Evolutionary conservation across 2,113 vertebrate species (phyloP).

Genomic region (Ginglymostoma cirratum): DNA sequence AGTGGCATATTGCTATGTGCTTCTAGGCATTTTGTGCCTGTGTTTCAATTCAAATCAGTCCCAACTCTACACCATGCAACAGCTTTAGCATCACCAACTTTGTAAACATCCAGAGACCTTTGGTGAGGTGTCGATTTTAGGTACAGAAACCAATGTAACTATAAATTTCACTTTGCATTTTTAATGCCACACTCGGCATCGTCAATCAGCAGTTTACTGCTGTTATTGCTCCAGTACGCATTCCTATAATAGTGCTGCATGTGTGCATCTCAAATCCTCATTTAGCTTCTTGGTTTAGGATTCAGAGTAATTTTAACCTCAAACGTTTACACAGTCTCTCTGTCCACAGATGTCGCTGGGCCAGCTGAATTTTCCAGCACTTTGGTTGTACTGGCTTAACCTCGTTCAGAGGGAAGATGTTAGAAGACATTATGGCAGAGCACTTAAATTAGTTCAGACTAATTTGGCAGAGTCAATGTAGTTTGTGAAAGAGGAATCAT

Average conservation of each 20-base stretch:
- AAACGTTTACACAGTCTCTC: no score
- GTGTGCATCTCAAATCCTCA: not conserved
- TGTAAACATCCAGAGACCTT: not conserved
- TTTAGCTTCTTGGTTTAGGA: not conserved
- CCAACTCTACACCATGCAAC: not conserved
- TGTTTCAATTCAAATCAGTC: not conserved
- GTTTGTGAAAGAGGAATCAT: no score
- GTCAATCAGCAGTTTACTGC: not conserved
- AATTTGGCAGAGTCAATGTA: no score
- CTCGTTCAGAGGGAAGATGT: no score
- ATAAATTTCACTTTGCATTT: not conserved
- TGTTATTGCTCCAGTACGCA: not conserved
- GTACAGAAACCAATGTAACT: not conserved
- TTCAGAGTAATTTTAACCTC: no score
- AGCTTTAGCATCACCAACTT: not conserved
- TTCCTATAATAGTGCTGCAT: not conserved
- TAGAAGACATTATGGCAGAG: no score
- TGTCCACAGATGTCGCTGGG: no score
- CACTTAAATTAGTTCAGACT: no score
- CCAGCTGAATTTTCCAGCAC: no score
- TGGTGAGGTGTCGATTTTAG: not conserved
- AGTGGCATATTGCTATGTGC: not conserved
- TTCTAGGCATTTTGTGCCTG: not conserved
- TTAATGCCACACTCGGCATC: not conserved
- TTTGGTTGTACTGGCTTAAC: no score